Evolutionary conservation across 1,140 invertebrate species (phyloP), one percentile per base, ranked within the genome.

Genomic region (Pachyrhynchus sulphureomaculatus): DNA sequence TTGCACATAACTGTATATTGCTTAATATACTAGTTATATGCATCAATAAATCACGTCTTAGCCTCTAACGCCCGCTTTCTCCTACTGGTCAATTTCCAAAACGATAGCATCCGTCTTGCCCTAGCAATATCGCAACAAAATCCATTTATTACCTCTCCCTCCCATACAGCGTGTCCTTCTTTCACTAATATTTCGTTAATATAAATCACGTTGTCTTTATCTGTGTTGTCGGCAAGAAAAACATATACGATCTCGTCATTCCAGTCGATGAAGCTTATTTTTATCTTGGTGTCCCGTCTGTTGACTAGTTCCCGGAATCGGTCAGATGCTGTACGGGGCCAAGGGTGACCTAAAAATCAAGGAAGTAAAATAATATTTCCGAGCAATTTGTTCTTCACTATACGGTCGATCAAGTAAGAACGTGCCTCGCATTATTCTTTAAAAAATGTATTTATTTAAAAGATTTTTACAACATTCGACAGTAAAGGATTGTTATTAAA

Each of bases 141-240:
- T 1, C 24, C 34, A 1, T 17, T 34, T 26, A 59, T 71, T 71
- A 73, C 71, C 64, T 73, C 26, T 36, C 56, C 42, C 2, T 51
- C 58, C 44, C 65, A 65, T n/a, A 63, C 0, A 5, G 71, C 71
- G 47, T 61, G 54, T 24, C 65, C 65, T 42, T 66, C 53, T 37
- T 66, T 29, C 5, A 71, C 67, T 15, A 73, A 23, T 4, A 36
- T 21, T 47, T 73, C 69, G 32, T 73, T 71, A 12, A 73, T 58
- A 37, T 69, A 73, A 37, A 59, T 45, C 17, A 65, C 44, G 18
- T 71, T 62, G 1, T 68, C 34, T 12, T 33, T 4, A 26, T 62
- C 53, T 3, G 68, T 66, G 9, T 68, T 65, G 51, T 73, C 71
- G n/a, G 68, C 69, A 10, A 73, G 39, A 18, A 65, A 70, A 8